Conservation (phyloP, 2,888 invertebrate species). For the Dusona sp. region DNA sequence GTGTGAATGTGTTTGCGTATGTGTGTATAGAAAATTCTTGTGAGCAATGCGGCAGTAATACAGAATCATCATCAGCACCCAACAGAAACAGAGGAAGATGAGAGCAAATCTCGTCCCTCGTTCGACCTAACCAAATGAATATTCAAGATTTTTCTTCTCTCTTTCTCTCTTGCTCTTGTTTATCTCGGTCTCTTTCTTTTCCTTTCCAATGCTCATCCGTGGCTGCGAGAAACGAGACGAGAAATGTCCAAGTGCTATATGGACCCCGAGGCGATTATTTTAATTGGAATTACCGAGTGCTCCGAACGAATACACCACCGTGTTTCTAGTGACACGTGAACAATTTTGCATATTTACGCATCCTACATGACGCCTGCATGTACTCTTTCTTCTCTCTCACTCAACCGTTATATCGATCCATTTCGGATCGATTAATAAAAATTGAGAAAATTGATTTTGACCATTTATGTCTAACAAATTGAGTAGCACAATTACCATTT, state of each 20-base stretch:
- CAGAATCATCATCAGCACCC: slow-evolving; percentile 67
- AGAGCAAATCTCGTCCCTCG: slow-evolving; percentile 55
- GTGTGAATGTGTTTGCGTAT: slow-evolving; percentile 27
- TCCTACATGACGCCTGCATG: slow-evolving; percentile 35
- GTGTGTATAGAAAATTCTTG: slow-evolving; percentile 40
- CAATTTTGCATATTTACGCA: slow-evolving; percentile 60
- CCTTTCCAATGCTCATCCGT: slow-evolving; percentile 26
- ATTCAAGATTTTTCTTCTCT: slow-evolving; percentile 65
- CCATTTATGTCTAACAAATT: background rate
- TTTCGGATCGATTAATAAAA: background rate
- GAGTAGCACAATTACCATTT: background rate
- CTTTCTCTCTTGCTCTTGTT: background rate
- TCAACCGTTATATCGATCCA: background rate
- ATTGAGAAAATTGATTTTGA: background rate
- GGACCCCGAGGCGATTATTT: slow-evolving; percentile 70
- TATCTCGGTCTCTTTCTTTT: background rate
- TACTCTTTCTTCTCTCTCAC: background rate
- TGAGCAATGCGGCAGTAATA: slow-evolving; percentile 66
- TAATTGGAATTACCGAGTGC: slow-evolving; percentile 72
- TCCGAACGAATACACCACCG: slow-evolving; percentile 21
- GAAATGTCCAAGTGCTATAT: slow-evolving; percentile 69
- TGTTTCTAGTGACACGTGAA: slow-evolving; percentile 45
- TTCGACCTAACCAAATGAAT: slow-evolving; percentile 70
- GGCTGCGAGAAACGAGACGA: slow-evolving; percentile 37
- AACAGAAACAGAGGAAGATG: slow-evolving; percentile 50